These are phyloP conservation scores for Hippoglossus hippoglossus DNA, from an alignment of 2,797 vertebrate genomes.

Conservation along the genomic window DNA sequence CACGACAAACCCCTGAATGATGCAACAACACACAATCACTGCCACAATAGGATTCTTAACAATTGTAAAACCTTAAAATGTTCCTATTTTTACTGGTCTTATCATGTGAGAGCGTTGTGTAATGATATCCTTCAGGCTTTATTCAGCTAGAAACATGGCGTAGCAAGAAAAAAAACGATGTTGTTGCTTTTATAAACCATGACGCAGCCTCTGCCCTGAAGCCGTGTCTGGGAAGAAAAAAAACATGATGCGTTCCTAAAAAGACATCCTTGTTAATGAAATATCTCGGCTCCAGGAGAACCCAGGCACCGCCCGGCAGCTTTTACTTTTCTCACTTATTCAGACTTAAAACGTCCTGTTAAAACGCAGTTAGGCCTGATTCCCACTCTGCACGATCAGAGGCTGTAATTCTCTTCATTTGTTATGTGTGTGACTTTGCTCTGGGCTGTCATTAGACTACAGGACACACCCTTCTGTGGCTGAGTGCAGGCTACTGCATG, in stretches of 20 bases:
- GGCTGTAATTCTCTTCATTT: constrained; percentile 10
- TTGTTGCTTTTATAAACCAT: background rate
- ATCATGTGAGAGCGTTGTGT: constrained; percentile 6
- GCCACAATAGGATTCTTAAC: background rate
- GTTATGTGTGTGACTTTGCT: constrained; percentile 30
- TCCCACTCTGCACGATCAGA: background rate
- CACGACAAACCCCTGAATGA: background rate
- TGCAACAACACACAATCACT: background rate
- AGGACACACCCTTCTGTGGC: constrained; percentile 58
- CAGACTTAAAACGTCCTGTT: background rate
- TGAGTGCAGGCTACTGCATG: constrained; percentile 65
- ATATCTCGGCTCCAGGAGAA: background rate
- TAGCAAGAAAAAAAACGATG: constrained; percentile 2
- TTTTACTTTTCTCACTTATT: background rate
- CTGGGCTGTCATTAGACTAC: constrained; percentile 29
- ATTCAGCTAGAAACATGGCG: background rate
- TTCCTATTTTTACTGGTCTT: background rate
- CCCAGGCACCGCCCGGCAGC: background rate
- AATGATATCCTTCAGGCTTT: constrained; percentile 3
- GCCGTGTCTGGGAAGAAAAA: background rate
- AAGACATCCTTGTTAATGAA: background rate
- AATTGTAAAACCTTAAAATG: background rate
- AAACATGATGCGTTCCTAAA: background rate
- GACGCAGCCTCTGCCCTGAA: background rate
- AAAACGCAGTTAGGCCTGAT: constrained; percentile 6